phyloP scores from a whole-genome alignment of 2,888 invertebrate genomes.

The Lepidocyrtoides sp. region DNA sequence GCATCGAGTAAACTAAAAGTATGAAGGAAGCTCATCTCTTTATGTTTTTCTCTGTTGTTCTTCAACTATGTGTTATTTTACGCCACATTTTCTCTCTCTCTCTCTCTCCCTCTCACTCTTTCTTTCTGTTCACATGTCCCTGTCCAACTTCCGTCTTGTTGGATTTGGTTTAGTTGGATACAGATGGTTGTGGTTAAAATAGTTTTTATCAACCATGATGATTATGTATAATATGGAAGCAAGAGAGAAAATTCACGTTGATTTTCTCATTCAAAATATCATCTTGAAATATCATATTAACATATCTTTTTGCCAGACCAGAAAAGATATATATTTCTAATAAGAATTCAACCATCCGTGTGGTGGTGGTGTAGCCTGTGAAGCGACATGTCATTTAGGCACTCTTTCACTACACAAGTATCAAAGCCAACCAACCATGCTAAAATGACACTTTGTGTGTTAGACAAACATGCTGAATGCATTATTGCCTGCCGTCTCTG shows the following conservation, averaged over 20 bases:
- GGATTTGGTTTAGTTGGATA: not conserved
- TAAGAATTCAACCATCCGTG: conserved; percentile 39
- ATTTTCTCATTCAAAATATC: conserved; percentile 9
- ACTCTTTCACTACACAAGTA: not conserved
- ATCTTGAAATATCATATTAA: not conserved
- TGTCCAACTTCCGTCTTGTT: conserved; percentile 76
- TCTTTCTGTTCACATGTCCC: conserved; percentile 30
- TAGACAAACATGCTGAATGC: conserved; percentile 46
- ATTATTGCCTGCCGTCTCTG: conserved; percentile 5
- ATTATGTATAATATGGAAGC: not conserved
- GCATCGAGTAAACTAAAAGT: conserved; percentile 18
- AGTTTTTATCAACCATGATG: conserved; percentile 69
- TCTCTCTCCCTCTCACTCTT: not conserved
- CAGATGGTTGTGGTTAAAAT: conserved; percentile 77
- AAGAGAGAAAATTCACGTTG: conserved; percentile 44
- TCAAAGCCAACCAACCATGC: conserved; percentile 42
- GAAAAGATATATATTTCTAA: not conserved
- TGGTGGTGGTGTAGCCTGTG: not conserved
- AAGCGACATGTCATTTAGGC: not conserved
- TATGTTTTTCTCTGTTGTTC: not conserved
- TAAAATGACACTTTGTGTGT: conserved; percentile 46
- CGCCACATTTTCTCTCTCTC: conserved; percentile 57
- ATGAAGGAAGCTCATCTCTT: not conserved
- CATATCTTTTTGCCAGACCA: not conserved
- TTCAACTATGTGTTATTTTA: conserved; percentile 37